phyloP scores from a whole-genome alignment of 1,140 invertebrate genomes.

The Drosophila pruinosa region DNA sequence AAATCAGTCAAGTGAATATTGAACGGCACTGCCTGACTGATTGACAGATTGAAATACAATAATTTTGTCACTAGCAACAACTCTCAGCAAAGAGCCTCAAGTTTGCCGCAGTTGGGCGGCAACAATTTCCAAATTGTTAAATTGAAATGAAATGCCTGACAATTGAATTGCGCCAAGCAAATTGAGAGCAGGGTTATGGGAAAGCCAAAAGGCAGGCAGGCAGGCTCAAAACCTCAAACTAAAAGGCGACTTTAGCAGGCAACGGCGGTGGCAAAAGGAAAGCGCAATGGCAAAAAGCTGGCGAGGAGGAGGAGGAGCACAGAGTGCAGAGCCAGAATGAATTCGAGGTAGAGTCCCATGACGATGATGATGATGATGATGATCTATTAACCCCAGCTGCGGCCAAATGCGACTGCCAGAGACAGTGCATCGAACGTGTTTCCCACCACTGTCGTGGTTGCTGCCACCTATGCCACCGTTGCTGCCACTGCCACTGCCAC shows the following conservation, averaged over 20 bases:
- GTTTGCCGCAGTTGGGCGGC: slow-evolving; percentile 38
- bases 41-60: slow-evolving; percentile 43
- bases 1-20: slow-evolving; percentile 37
- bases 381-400: slow-evolving; percentile 60
- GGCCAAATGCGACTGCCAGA: slow-evolving; percentile 20
- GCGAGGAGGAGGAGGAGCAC: background rate
- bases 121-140: slow-evolving; percentile 71
- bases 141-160: slow-evolving; percentile 78
- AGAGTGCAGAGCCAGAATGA: background rate
- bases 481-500: slow-evolving; percentile 1
- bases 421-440: slow-evolving; percentile 19
- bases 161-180: slow-evolving; percentile 71
- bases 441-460: background rate
- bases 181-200: slow-evolving; percentile 40
- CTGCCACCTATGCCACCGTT: background rate
- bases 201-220: slow-evolving; percentile 7
- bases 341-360: background rate
- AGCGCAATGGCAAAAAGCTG: background rate
- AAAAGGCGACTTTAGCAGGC: background rate
- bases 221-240: background rate
- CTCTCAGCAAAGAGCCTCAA: background rate
- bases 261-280: slow-evolving; percentile 11
- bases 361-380: slow-evolving; percentile 30
- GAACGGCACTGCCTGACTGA: slow-evolving; percentile 10
- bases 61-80: slow-evolving; percentile 34